Conservation (phyloP, 1,140 invertebrate genomes). For the Mactra quadrangularis region DNA sequence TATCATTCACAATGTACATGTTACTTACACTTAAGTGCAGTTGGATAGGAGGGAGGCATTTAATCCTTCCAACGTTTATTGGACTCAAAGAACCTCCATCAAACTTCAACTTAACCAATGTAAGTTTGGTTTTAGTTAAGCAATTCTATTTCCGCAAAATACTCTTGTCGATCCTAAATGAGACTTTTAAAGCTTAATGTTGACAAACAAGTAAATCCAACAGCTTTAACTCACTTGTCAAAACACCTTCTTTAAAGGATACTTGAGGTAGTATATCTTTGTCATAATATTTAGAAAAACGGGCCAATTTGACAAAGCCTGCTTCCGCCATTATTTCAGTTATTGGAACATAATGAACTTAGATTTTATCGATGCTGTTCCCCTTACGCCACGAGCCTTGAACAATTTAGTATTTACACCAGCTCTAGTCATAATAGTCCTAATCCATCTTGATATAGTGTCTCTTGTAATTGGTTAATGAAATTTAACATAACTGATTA, state of each 20-base stretch:
- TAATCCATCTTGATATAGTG: conserved; percentile 54
- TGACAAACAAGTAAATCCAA: not conserved
- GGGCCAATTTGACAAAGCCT: conserved; percentile 32
- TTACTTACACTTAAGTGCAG: not conserved
- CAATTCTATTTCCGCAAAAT: conserved; percentile 49
- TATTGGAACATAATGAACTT: conserved; percentile 12
- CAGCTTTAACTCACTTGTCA: not conserved
- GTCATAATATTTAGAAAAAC: conserved; percentile 54
- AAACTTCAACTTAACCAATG: not conserved
- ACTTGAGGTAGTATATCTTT: conserved; percentile 5
- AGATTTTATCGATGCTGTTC: conserved; percentile 34
- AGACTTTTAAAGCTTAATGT: conserved; percentile 12
- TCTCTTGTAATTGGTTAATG: conserved; percentile 20
- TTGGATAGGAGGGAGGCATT: conserved; percentile 43
- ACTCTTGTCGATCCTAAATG: not conserved
- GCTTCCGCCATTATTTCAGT: conserved; percentile 33
- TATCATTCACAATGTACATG: too few relatives aligned
- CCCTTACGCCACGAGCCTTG: conserved; percentile 26
- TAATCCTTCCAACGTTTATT: conserved; percentile 23
- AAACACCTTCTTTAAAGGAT: not conserved
- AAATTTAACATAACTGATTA: conserved; percentile 54
- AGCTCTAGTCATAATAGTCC: conserved; percentile 33
- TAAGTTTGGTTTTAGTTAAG: conserved; percentile 54
- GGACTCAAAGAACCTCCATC: conserved; percentile 8
- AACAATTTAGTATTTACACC: conserved; percentile 23